Conservation (phyloP, 2,888 invertebrate species). For the Tachina fera region DNA sequence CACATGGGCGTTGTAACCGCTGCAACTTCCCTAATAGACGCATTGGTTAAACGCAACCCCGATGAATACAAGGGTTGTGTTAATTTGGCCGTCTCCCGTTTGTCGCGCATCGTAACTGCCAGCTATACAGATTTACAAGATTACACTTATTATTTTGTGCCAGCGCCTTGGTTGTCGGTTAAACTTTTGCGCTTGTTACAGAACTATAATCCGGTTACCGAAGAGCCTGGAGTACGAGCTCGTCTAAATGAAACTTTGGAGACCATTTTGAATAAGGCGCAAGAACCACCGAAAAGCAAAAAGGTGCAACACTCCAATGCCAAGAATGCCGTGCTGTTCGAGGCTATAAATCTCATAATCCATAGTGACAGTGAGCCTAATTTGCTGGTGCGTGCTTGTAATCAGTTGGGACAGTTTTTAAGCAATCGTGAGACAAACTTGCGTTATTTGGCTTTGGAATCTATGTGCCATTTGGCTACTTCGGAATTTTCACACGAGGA, state of each 20-base stretch:
- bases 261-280: constrained; percentile 98
- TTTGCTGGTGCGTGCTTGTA: constrained; percentile 98
- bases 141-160: constrained; percentile 99
- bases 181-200: constrained; percentile 97
- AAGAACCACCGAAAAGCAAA: constrained; percentile 99
- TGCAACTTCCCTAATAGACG: constrained; percentile 98
- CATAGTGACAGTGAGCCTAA: constrained; percentile 99
- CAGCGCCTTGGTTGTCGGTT: constrained; percentile 99
- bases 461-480: constrained; percentile 99
- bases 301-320: constrained; percentile 99
- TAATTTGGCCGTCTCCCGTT: constrained; percentile 97
- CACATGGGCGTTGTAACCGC: constrained; percentile 99
- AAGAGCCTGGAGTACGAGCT: constrained; percentile 98
- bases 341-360: constrained; percentile 99
- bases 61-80: constrained; percentile 99
- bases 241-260: constrained; percentile 98
- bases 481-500: constrained; percentile 99
- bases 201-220: constrained; percentile 98
- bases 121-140: constrained; percentile 99
- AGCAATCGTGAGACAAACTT: constrained; percentile 98
- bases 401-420: constrained; percentile 99
- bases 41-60: constrained; percentile 98
- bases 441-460: constrained; percentile 98
- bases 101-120: constrained; percentile 98
- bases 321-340: constrained; percentile 99